These are phyloP conservation scores for Cichlasoma orientale DNA, from an alignment of 2,797 vertebrate genomes.

Conservation along the genomic window DNA sequence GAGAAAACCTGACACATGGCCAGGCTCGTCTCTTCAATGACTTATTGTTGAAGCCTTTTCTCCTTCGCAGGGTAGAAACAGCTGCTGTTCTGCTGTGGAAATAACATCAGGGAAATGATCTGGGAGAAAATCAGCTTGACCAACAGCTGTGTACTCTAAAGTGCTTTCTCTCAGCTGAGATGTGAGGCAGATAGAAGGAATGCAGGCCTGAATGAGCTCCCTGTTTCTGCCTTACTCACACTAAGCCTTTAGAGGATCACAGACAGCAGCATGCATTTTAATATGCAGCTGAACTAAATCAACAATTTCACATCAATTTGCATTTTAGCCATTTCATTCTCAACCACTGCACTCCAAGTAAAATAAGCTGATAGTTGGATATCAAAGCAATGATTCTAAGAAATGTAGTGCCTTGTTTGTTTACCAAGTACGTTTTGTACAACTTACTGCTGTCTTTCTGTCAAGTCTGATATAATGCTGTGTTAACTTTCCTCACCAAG, in stretches of 20 bases:
- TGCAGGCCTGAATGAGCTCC: conserved; percentile 65
- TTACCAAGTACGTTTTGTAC: neutral
- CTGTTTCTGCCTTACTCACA: conserved; percentile 62
- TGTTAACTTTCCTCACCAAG: neutral
- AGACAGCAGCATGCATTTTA: conserved; percentile 57
- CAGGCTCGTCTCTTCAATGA: neutral
- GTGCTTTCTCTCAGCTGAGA: conserved; percentile 45
- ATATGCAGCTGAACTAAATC: conserved; percentile 12
- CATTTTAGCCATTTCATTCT: conserved; percentile 4
- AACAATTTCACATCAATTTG: conserved; percentile 33
- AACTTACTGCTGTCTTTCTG: neutral
- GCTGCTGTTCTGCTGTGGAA: conserved; percentile 35
- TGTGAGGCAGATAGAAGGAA: conserved; percentile 52
- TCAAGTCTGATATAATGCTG: neutral
- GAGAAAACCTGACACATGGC: neutral
- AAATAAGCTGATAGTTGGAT: neutral
- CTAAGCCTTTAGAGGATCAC: conserved; percentile 49
- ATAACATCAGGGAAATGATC: conserved; percentile 29
- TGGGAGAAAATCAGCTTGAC: conserved; percentile 22
- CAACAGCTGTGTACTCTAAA: conserved; percentile 61
- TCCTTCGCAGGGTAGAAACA: conserved; percentile 28
- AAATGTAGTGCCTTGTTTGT: neutral
- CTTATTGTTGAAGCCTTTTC: conserved; percentile 3
- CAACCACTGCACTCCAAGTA: neutral
- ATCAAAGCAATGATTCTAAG: neutral